Evolutionary conservation across 2,113 vertebrate genomes (phyloP).

Genomic region (Neotoma lepida): DNA sequence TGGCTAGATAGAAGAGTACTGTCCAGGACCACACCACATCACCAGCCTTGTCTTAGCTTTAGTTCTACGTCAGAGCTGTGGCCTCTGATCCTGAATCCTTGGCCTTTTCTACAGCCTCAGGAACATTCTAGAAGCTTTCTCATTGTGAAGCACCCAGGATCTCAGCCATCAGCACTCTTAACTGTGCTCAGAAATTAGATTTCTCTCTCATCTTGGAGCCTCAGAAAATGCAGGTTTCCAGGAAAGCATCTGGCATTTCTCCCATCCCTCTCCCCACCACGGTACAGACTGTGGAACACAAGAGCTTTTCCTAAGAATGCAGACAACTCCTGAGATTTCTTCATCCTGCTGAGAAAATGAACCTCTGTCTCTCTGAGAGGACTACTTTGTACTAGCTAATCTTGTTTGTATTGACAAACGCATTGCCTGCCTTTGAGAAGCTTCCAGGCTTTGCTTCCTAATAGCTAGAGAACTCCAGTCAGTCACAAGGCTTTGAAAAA

Average conservation of each 20-base stretch:
- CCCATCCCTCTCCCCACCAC: fast-evolving
- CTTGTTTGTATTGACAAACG: not conserved
- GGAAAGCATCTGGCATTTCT: not conserved
- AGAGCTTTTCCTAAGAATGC: not conserved
- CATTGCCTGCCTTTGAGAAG: not conserved
- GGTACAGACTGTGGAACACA: not conserved
- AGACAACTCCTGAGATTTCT: not conserved
- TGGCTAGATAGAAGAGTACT: not conserved
- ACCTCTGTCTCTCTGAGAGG: not conserved
- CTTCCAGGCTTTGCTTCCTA: not conserved
- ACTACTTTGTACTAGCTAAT: not conserved
- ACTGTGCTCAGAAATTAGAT: not conserved
- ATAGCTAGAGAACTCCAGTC: not conserved
- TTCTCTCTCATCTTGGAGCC: not conserved
- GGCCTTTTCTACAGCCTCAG: not conserved
- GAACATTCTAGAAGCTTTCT: not conserved
- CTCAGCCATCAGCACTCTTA: not conserved
- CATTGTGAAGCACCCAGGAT: not conserved
- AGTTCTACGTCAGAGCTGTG: not conserved
- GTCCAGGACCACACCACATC: not conserved
- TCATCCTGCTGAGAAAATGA: not conserved
- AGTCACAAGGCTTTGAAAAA: not conserved
- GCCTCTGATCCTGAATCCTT: not conserved
- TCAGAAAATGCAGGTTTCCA: not conserved
- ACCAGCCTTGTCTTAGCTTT: not conserved